A percentile compares a stretch with the other conserved stretches of the same genome.
Evolutionary conservation across 2,797 vertebrate species (phyloP).

Genomic region (Pipistrellus pygmaeus): DNA sequence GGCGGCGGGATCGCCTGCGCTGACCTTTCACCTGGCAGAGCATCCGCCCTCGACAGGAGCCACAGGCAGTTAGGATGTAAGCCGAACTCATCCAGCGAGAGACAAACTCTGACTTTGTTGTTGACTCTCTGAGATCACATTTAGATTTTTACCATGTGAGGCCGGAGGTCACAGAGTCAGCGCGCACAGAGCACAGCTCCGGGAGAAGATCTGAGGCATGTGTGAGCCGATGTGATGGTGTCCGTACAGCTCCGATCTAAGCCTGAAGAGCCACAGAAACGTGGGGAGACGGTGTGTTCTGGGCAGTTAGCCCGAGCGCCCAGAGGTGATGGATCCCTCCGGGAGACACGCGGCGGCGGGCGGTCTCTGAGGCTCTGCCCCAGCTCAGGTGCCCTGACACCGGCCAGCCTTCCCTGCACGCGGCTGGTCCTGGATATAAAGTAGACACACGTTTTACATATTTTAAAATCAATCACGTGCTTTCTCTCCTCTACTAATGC

Average conservation of each 20-base stretch:
- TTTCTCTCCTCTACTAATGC: background rate
- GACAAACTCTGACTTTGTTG: background rate
- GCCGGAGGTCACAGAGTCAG: background rate
- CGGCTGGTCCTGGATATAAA: background rate
- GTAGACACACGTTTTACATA: background rate
- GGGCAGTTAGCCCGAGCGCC: background rate
- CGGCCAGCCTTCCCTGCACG: rapidly evolving
- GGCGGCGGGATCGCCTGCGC: rapidly evolving
- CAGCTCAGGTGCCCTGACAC: too few relatives aligned
- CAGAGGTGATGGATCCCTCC: background rate
- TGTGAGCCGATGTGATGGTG: too few relatives aligned
- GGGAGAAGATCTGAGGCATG: background rate
- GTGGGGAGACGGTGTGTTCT: background rate
- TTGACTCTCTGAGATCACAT: background rate
- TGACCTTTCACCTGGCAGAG: too few relatives aligned
- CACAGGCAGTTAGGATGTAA: background rate
- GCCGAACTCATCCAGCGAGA: background rate
- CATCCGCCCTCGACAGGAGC: rapidly evolving
- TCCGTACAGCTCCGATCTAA: background rate
- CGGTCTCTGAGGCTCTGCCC: rapidly evolving
- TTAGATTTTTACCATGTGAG: background rate
- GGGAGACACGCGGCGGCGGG: background rate
- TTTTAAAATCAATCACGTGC: background rate
- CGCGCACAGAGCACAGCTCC: background rate
- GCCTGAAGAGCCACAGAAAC: background rate